Base-by-base conservation (phyloP, 2,797 vertebrate genomes). In the Bradypodion pumilum region DNA sequence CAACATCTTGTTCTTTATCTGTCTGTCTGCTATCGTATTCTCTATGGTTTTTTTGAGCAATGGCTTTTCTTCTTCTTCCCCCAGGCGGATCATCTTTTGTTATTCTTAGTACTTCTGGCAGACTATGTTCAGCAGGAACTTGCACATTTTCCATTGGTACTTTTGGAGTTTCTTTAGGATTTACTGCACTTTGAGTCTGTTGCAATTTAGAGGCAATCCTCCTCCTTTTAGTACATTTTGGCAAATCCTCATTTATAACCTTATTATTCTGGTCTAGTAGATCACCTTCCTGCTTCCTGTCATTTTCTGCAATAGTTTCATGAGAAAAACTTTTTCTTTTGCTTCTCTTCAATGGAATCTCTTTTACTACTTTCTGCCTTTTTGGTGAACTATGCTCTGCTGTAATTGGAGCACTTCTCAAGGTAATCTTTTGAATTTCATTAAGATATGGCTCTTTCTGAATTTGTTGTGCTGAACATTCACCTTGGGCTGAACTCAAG, bases 11-110 rank as follows among this genome's bases (percentile, higher is more conserved):
- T 12, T 78, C 68, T 74, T 70, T 16, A 85, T 1, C 7, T 23
- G 2, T 77, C 27, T 70, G 59, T 63, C 29, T 37, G 44, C 2
- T 25, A 1, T 25, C 32, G 23, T 5, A 63, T 76, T 77, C 32
- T 1, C 2, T 7, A 10, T 40, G 0, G 46, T 12, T 13, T 0
- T 86, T 79, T 10, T 7, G 13, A 66, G 9, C 83, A 84, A 78
- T 63, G 70, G 72, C 5, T 63, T 25, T 77, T 25, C 73, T 92
- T 44, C 89, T 93, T 59, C 87, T 79, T 84, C 80, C 90, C 79
- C 82, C 85, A 29, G 59, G 4, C 4, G 80, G 56, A 40, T 78
- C 88, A 66, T 70, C 81, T 73, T 89, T 72, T 52, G 4, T 7
- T 37, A 15, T 5, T 12, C 8, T 62, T 73, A 74, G 80, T 13